Evolutionary conservation across 2,888 invertebrate genomes (phyloP).

Genomic region (Exephanes ischioxanthus): DNA sequence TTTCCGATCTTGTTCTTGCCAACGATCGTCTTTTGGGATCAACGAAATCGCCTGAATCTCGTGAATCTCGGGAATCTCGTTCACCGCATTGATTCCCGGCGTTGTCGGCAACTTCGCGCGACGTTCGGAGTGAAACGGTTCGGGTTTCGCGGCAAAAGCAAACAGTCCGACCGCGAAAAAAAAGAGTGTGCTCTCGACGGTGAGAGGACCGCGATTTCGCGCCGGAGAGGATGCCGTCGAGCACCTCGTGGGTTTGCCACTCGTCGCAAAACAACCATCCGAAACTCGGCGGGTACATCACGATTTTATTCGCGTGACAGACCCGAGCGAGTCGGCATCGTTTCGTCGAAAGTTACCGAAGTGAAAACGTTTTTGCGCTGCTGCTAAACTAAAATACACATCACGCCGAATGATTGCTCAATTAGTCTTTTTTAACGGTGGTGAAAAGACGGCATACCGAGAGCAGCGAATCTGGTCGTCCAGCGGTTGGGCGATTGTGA

Average conservation of each 20-base stretch:
- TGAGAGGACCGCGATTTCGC: neutral
- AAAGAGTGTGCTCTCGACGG: constrained; percentile 29
- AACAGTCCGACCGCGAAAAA: constrained; percentile 12
- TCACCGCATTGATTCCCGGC: neutral
- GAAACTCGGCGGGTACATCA: constrained; percentile 13
- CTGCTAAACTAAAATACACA: constrained; percentile 19
- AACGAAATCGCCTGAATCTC: neutral
- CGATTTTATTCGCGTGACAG: constrained; percentile 12
- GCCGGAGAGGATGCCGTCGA: constrained; percentile 37
- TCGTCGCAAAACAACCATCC: constrained; percentile 11
- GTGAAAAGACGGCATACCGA: neutral
- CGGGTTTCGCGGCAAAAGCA: constrained; percentile 26
- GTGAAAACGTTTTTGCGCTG: neutral
- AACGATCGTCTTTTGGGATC: neutral
- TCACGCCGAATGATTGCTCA: constrained; percentile 72
- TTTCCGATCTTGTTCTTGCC: neutral
- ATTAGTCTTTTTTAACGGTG: constrained; percentile 70
- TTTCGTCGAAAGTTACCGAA: neutral
- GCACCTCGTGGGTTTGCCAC: constrained; percentile 10
- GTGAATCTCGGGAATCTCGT: neutral
- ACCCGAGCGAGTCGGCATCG: neutral
- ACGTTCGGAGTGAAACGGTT: constrained; percentile 18
- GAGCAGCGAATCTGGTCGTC: neutral
- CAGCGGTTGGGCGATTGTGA: constrained; percentile 42
- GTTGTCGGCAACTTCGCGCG: neutral